Percentiles rank a stretch among this genome's conserved stretches.
Conservation (phyloP, 2,888 invertebrate species). For the Tetragonisca angustula region DNA sequence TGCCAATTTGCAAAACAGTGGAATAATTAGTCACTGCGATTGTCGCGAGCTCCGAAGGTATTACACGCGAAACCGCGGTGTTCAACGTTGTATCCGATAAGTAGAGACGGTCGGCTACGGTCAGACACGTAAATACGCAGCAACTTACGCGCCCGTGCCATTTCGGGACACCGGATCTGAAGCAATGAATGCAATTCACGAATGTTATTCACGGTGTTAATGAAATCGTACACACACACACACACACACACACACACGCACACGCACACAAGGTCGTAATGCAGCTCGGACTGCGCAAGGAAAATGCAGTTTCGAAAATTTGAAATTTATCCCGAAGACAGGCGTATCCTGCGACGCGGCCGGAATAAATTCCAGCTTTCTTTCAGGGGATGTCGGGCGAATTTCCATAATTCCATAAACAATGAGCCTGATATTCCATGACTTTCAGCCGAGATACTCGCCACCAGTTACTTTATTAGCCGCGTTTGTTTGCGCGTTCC, state of each 20-base stretch:
- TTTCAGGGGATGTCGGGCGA: conserved; percentile 35
- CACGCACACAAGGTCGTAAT: background rate
- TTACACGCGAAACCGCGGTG: too few species aligned
- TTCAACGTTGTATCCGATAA: too few species aligned
- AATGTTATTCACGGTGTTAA: background rate
- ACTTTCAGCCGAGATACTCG: background rate
- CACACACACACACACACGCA: too few species aligned
- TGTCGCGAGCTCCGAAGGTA: too few species aligned
- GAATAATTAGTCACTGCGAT: too few species aligned
- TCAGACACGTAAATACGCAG: too few species aligned
- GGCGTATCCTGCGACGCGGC: background rate
- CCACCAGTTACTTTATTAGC: background rate
- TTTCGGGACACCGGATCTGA: too few species aligned
- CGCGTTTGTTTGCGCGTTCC: background rate
- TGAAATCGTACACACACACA: background rate
- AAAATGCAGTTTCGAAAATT: conserved; percentile 26
- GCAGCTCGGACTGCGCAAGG: background rate
- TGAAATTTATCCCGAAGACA: conserved; percentile 11
- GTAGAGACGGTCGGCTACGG: too few species aligned
- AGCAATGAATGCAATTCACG: background rate
- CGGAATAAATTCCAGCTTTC: conserved; percentile 35
- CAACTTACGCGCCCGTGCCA: too few species aligned
- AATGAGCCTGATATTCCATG: conserved; percentile 31
- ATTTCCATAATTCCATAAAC: conserved; percentile 60
- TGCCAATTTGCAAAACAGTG: too few species aligned